phyloP scores from a whole-genome alignment of 1,140 invertebrate species.

The Lasioglossum albipes region DNA sequence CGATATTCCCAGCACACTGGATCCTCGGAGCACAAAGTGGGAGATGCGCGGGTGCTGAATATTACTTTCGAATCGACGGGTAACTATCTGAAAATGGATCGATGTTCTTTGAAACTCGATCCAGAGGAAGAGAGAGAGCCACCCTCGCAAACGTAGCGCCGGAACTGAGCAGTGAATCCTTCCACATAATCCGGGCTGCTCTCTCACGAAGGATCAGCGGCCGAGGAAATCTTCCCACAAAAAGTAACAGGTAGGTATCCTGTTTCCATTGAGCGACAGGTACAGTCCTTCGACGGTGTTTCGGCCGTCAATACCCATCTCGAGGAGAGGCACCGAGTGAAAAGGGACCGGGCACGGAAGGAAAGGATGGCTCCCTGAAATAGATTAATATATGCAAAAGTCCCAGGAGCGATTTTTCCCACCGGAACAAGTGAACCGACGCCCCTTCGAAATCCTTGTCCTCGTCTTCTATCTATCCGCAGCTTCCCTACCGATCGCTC shows the following conservation, averaged over 20 bases:
- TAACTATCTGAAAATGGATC: slow-evolving; percentile 51
- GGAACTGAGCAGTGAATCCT: slow-evolving; percentile 55
- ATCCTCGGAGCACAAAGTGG: too few species aligned
- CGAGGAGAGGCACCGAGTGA: slow-evolving; percentile 42
- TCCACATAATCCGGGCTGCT: slow-evolving; percentile 23
- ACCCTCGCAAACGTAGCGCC: slow-evolving; percentile 29
- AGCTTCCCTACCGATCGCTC: slow-evolving; percentile 6
- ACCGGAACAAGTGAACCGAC: slow-evolving; percentile 70
- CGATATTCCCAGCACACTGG: too few species aligned
- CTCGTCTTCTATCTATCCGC: slow-evolving; percentile 67
- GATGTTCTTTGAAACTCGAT: slow-evolving; percentile 56
- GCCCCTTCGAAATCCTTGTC: slow-evolving; percentile 45
- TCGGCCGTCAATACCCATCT: slow-evolving; percentile 53
- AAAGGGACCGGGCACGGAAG: slow-evolving; percentile 52
- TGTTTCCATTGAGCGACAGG: slow-evolving; percentile 76
- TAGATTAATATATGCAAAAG: slow-evolving; percentile 79
- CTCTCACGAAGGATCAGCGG: slow-evolving; percentile 63
- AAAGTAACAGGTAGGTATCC: slow-evolving; percentile 77
- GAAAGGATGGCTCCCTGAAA: slow-evolving; percentile 67
- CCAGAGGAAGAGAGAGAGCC: slow-evolving; percentile 19
- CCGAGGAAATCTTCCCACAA: slow-evolving; percentile 73
- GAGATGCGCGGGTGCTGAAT: neutral
- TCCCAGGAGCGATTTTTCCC: slow-evolving; percentile 66
- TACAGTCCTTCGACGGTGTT: slow-evolving; percentile 63
- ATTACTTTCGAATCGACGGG: slow-evolving; percentile 11